Base-by-base conservation (phyloP, 2,888 invertebrate species). In the Pteria penguin region DNA sequence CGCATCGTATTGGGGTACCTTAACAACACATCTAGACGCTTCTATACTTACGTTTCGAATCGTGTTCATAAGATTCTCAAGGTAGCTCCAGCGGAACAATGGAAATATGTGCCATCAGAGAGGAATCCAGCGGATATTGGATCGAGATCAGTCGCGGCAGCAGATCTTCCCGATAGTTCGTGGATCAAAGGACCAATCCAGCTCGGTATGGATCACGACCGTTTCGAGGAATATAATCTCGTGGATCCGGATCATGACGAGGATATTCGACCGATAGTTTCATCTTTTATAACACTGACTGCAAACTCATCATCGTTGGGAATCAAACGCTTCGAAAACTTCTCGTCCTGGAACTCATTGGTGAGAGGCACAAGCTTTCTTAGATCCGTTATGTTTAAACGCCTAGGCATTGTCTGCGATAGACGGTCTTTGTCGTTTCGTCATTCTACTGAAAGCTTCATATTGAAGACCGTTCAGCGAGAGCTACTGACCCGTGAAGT, bases 1-100 rank as follows among this genome's bases (percentile, higher is more conserved):
- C 63, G 66, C 54, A 65, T 83, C n/a, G 75, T 81, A 1, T 36
- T 81, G n/a, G 80, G 80, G 1, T 83, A 81, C 33, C 72, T 81
- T 11, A n/a, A 69, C 45, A 83, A 80, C 31, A 14, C 60, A n/a
- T 63, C 71, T 2, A 55, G 76, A 27, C 52, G 80, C n/a, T 84
- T 82, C 65, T 77, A 73, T 31, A 68, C 60, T 2, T 83, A 83
- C 67, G 82, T 83, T 0, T 52, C 63, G 18, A 81, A 81, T 57
- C 14, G 77, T 55, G 74, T 80, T 24, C 33, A 61, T 4, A 68
- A 36, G 24, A 78, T 83, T n/a, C 14, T 60, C 2, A 22, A 66
- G n/a, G 14, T 24, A 0, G 63, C 72, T 26, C 24, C 22, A 5
- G 78, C 79, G 14, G 14, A 61, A 14, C 76, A 83, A 27, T 84